Evolutionary conservation across 2,113 vertebrate species (phyloP).

Genomic region (Nothoprocta pentlandii): DNA sequence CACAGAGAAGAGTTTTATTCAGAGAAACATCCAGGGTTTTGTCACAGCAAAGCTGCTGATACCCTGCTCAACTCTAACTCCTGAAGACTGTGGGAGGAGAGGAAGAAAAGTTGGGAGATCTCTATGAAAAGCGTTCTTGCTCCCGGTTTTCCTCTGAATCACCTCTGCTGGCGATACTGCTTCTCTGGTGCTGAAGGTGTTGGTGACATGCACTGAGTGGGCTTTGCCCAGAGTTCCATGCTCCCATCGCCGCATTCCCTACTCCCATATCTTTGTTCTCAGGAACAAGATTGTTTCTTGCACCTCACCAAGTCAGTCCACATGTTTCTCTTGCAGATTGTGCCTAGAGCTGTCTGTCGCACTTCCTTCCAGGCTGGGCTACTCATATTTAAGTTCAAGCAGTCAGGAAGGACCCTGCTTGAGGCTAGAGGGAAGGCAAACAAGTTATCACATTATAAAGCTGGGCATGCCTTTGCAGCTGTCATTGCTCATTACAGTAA

Average conservation of each 20-base stretch:
- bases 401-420: neutral
- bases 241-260: neutral
- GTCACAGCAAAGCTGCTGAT: neutral
- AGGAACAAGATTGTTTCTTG: neutral
- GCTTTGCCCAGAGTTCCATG: neutral
- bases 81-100: neutral
- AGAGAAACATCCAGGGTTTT: neutral
- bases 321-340: neutral
- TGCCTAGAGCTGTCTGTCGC: neutral
- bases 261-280: neutral
- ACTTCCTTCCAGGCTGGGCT: neutral
- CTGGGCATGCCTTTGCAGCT: neutral
- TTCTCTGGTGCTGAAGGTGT: neutral
- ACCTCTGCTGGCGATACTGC: neutral
- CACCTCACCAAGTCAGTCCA: neutral
- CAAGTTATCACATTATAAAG: neutral
- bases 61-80: neutral
- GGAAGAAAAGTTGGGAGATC: neutral
- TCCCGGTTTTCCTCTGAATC: neutral
- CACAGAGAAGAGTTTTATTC: neutral
- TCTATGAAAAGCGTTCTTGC: neutral
- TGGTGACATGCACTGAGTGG: neutral
- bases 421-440: neutral
- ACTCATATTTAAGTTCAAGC: neutral
- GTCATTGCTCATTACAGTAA: neutral